Percentiles rank a stretch among this genome's conserved stretches.
phyloP scores from a whole-genome alignment of 1,140 invertebrate genomes.

The Campoletis sonorensis region DNA sequence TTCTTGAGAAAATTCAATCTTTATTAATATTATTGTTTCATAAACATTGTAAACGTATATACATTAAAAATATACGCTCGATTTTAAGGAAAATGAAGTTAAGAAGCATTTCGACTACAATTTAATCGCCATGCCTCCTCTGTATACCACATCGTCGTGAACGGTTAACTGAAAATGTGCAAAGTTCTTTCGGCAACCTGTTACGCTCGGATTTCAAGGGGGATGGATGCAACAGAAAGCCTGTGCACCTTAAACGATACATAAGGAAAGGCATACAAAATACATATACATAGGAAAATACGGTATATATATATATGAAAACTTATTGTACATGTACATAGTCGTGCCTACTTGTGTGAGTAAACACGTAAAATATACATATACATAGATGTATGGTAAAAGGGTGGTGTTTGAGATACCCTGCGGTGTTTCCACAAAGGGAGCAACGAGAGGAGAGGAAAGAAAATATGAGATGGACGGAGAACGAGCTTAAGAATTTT shows the following conservation, averaged over 20 bases:
- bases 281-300: not conserved
- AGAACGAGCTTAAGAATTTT: constrained; percentile 59
- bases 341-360: not conserved
- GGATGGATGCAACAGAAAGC: not conserved
- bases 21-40: too few species aligned
- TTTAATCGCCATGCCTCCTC: not conserved
- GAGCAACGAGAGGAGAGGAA: not conserved
- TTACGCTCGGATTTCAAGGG: constrained; percentile 43
- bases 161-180: constrained; percentile 20
- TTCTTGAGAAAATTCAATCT: too few species aligned
- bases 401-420: constrained; percentile 35
- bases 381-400: constrained; percentile 28
- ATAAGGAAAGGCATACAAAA: not conserved
- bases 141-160: constrained; percentile 19
- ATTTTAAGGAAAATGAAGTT: not conserved
- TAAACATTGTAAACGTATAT: too few species aligned
- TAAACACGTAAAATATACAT: not conserved
- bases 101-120: not conserved
- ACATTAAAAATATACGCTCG: too few species aligned
- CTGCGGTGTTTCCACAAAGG: constrained; percentile 17
- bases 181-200: constrained; percentile 48
- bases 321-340: not conserved
- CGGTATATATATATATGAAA: not conserved
- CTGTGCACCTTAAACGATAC: constrained; percentile 17
- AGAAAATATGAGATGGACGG: constrained; percentile 27